Evolutionary conservation across 1,140 invertebrate species (phyloP).

Genomic region (Drosophila dunni): DNA sequence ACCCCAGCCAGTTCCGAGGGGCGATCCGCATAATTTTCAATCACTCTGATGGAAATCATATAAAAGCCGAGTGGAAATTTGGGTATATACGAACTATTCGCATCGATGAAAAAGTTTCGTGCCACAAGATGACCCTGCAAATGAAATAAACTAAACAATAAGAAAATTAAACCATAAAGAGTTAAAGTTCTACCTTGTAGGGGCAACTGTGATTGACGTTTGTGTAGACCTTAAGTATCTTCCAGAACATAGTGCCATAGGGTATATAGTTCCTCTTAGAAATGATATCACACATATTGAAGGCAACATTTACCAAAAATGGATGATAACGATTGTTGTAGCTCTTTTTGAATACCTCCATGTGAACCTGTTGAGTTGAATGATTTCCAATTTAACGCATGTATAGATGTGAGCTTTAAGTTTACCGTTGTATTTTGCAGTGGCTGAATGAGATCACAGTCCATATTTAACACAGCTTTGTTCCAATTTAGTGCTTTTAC

Average conservation of each 20-base stretch:
- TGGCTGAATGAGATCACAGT: conserved; percentile 30
- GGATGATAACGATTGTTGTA: conserved; percentile 47
- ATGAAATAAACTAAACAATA: not conserved
- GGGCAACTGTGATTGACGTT: conserved; percentile 53
- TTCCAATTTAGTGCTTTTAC: conserved; percentile 46
- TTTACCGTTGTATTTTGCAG: conserved; percentile 39
- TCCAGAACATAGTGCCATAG: conserved; percentile 25
- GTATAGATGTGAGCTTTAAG: too few species aligned
- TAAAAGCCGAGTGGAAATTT: conserved; percentile 35
- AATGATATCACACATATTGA: conserved; percentile 45
- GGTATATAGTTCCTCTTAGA: conserved; percentile 14
- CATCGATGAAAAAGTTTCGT: conserved; percentile 10
- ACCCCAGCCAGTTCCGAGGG: conserved; percentile 12
- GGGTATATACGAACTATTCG: conserved; percentile 3
- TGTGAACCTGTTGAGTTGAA: not conserved
- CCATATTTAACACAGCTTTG: conserved; percentile 28
- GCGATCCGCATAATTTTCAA: conserved; percentile 13
- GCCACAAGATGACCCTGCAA: conserved; percentile 26
- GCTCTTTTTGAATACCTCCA: conserved; percentile 31
- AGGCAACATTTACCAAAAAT: conserved; percentile 30
- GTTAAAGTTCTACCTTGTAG: conserved; percentile 11
- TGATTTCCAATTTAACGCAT: not conserved
- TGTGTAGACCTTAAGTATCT: conserved; percentile 16
- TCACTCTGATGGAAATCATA: not conserved
- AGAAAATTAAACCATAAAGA: not conserved